Evolutionary conservation across 2,888 invertebrate species (phyloP).

Genomic region (Lepeophtheirus nordmannii): DNA sequence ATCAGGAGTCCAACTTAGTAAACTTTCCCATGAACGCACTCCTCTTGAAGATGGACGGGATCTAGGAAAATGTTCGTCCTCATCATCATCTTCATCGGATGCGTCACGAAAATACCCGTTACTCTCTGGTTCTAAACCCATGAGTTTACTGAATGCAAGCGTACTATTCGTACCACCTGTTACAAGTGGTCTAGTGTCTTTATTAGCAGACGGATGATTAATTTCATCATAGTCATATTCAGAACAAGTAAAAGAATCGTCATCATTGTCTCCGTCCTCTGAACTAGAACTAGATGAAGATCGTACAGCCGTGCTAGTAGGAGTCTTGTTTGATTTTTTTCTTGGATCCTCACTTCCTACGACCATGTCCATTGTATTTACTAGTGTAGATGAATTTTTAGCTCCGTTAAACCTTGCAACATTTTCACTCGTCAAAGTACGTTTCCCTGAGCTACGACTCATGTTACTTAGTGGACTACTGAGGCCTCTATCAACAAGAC

Average conservation of each 20-base stretch:
- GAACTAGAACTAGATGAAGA: slow-evolving; percentile 28
- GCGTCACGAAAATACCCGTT: not conserved
- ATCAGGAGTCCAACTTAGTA: slow-evolving; percentile 89
- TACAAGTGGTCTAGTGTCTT: slow-evolving; percentile 3
- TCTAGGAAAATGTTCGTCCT: slow-evolving; percentile 35
- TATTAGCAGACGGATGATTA: not conserved
- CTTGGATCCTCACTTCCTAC: slow-evolving; percentile 1
- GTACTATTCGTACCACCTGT: slow-evolving; percentile 39
- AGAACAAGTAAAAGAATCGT: slow-evolving; percentile 94
- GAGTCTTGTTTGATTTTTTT: slow-evolving; percentile 11
- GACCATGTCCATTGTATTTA: slow-evolving; percentile 35
- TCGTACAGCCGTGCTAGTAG: not conserved
- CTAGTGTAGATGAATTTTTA: slow-evolving; percentile 33
- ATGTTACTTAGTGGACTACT: slow-evolving; percentile 80
- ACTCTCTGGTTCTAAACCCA: not conserved
- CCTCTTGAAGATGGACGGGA: slow-evolving; percentile 49
- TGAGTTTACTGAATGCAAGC: slow-evolving; percentile 31
- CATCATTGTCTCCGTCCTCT: slow-evolving; percentile 65
- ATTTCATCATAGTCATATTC: slow-evolving; percentile 75
- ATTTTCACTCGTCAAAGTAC: slow-evolving; percentile 75
- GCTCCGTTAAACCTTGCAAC: slow-evolving; percentile 66
- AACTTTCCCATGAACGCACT: slow-evolving; percentile 59
- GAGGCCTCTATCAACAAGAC: slow-evolving; percentile 67
- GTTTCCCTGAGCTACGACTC: slow-evolving; percentile 47
- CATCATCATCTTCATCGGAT: not conserved